phyloP scores from a whole-genome alignment of 2,797 vertebrate species.

The Nasua narica region DNA sequence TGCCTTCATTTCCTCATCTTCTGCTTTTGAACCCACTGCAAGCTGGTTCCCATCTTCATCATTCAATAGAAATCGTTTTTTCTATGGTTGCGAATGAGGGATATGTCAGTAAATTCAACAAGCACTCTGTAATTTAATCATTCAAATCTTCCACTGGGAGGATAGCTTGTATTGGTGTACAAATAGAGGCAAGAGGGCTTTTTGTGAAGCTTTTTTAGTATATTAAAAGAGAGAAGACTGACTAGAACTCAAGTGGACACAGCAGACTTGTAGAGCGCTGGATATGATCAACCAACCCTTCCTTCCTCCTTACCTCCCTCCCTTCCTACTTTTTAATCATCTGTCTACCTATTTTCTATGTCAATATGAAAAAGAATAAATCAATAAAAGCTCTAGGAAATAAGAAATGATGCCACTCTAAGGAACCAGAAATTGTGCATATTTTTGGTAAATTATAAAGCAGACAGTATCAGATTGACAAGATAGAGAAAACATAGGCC shows the following conservation, averaged over 20 bases:
- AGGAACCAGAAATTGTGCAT: not conserved
- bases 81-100: not conserved
- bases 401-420: not conserved
- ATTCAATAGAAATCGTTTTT: not conserved
- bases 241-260: not conserved
- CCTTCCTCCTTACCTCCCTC: too few species aligned
- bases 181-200: not conserved
- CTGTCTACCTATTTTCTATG: not conserved
- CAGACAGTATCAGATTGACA: not conserved
- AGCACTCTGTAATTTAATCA: not conserved
- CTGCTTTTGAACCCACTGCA: not conserved
- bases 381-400: not conserved
- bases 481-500: not conserved
- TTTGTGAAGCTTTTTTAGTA: not conserved
- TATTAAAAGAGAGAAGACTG: not conserved
- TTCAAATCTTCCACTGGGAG: not conserved
- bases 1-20: not conserved
- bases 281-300: not conserved
- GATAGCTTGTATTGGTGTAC: not conserved
- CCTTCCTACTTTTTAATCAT: not conserved
- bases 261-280: not conserved
- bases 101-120: not conserved
- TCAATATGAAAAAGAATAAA: not conserved
- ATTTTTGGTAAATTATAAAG: not conserved
- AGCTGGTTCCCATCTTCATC: not conserved